phyloP scores from a whole-genome alignment of 2,888 invertebrate species.

The Sphaerophoria taeniata region DNA sequence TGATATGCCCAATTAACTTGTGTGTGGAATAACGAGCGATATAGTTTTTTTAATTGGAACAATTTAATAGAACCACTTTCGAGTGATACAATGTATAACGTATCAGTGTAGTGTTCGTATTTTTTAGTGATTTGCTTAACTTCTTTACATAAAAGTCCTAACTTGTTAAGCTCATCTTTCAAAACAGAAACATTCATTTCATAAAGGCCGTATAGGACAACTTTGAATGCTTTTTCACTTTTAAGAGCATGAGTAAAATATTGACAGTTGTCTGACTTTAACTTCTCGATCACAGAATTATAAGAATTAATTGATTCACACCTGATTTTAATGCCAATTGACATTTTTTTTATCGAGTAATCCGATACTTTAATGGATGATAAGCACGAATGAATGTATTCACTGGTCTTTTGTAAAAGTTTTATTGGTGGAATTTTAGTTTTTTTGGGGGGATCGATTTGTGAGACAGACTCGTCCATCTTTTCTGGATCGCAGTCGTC shows the following conservation, averaged over 20 bases:
- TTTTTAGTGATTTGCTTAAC: conserved; percentile 23
- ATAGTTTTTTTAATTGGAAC: too few relatives aligned
- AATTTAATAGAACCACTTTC: too few relatives aligned
- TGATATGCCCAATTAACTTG: too few relatives aligned
- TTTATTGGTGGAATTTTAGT: conserved; percentile 19
- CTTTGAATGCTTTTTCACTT: conserved; percentile 33
- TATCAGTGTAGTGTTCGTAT: conserved; percentile 25
- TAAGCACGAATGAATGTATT: conserved; percentile 26
- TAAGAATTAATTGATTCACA: conserved; percentile 22
- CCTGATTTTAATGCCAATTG: conserved; percentile 25
- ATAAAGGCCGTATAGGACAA: conserved; percentile 5
- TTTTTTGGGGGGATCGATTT: not conserved
- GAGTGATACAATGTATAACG: conserved; percentile 21
- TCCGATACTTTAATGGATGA: conserved; percentile 8
- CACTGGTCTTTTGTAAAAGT: conserved; percentile 26
- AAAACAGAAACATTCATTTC: conserved; percentile 1
- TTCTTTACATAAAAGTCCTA: conserved; percentile 22
- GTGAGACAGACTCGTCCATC: too few relatives aligned
- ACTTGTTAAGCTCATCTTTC: conserved; percentile 10
- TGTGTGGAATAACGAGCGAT: too few relatives aligned
- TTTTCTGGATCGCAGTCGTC: too few relatives aligned
- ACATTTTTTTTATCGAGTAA: conserved; percentile 33
- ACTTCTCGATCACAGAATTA: not conserved
- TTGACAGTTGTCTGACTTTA: too few relatives aligned
- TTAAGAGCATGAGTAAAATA: too few relatives aligned